phyloP scores from a whole-genome alignment of 2,113 vertebrate species.

The Hippolais icterina region DNA sequence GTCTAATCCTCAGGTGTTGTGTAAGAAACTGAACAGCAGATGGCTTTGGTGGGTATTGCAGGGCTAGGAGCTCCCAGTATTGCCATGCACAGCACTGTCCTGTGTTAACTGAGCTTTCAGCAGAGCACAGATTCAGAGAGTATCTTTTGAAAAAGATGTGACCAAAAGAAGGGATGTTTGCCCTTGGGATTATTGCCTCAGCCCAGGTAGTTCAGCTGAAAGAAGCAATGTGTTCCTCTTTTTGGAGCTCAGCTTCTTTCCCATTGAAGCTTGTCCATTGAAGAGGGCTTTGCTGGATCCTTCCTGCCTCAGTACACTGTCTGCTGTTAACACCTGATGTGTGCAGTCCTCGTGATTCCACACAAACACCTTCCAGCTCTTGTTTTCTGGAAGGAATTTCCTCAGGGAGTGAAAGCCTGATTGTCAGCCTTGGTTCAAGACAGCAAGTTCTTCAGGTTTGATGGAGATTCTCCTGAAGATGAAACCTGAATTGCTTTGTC shows the following conservation, averaged over 20 bases:
- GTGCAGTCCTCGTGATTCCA: not conserved
- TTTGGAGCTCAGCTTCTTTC: not conserved
- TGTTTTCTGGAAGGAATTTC: not conserved
- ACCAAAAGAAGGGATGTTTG: not conserved
- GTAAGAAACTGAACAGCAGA: not conserved
- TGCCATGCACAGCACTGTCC: not conserved
- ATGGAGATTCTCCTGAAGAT: not conserved
- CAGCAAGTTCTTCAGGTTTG: not conserved
- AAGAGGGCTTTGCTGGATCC: not conserved
- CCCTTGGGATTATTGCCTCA: not conserved
- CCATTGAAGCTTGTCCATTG: not conserved
- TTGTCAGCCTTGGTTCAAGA: not conserved
- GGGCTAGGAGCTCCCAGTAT: not conserved
- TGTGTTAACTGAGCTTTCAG: not conserved
- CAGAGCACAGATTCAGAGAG: not conserved
- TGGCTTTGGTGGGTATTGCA: accelerated
- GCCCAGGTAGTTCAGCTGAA: not conserved
- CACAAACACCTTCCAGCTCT: not conserved
- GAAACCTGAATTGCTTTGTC: not conserved
- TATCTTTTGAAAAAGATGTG: not conserved
- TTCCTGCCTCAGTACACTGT: not conserved
- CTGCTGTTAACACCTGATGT: not conserved
- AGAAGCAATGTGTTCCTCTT: not conserved
- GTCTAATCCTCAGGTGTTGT: not conserved
- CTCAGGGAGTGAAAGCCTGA: not conserved